Conservation (phyloP, 2,888 invertebrate species). For the Lasioglossum oenotherae region DNA sequence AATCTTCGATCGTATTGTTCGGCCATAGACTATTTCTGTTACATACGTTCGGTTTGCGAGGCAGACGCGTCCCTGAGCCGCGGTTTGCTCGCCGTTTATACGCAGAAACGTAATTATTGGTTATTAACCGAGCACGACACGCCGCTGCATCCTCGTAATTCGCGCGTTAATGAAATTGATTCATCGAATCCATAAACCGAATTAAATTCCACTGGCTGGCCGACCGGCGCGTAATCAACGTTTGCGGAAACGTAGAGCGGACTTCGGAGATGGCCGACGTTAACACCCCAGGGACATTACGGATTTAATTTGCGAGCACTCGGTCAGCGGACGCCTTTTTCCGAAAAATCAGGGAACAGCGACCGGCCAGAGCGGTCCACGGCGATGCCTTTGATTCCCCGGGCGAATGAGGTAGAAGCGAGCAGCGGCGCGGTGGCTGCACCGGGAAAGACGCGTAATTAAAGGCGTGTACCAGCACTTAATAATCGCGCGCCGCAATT, state of each 20-base stretch:
- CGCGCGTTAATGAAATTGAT: slow-evolving; percentile 49
- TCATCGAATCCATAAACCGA: slow-evolving; percentile 41
- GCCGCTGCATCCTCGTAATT: slow-evolving; percentile 26
- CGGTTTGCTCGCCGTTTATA: slow-evolving; percentile 32
- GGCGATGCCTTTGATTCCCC: slow-evolving; percentile 35
- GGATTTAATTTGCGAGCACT: slow-evolving; percentile 19
- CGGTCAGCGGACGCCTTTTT: slow-evolving; percentile 34
- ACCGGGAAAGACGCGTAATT: slow-evolving; percentile 61
- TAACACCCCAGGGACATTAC: background rate
- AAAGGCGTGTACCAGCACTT: slow-evolving; percentile 59
- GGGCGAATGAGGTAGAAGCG: slow-evolving; percentile 44
- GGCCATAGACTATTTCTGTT: slow-evolving; percentile 1
- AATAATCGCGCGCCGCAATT: slow-evolving; percentile 63
- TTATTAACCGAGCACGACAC: slow-evolving; percentile 39
- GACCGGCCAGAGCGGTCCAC: background rate
- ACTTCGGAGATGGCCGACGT: background rate
- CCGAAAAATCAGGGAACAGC: background rate
- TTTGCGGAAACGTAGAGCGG: slow-evolving; percentile 2
- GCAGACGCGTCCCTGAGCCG: background rate
- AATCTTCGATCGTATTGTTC: slow-evolving; percentile 1
- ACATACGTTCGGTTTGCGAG: background rate
- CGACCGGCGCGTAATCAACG: slow-evolving; percentile 18
- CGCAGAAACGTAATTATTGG: slow-evolving; percentile 54
- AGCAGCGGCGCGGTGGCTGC: background rate
- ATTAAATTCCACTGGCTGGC: slow-evolving; percentile 21